phyloP scores from a whole-genome alignment of 2,797 vertebrate species.

The Myiotriccus ornatus region DNA sequence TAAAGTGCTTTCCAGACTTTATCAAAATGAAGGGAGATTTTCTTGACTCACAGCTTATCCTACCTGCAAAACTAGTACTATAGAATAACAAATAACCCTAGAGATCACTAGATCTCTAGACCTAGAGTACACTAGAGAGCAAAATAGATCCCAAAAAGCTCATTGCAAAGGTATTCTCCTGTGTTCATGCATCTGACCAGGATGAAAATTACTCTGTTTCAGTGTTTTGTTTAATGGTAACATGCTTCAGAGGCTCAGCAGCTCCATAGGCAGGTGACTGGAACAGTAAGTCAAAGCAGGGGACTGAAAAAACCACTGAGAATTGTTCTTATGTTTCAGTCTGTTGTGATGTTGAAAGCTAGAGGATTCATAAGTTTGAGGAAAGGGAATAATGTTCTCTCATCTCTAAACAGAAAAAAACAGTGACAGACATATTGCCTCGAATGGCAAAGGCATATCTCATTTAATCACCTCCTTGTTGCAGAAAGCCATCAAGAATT shows the following conservation, averaged over 20 bases:
- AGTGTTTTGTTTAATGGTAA: neutral
- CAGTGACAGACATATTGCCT: rapidly evolving
- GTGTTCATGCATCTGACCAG: neutral
- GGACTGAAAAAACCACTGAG: neutral
- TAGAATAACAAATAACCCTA: neutral
- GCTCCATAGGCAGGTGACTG: neutral
- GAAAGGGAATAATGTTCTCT: neutral
- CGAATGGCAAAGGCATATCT: neutral
- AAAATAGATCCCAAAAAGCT: neutral
- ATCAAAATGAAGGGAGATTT: neutral
- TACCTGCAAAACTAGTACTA: neutral
- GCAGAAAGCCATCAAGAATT: neutral
- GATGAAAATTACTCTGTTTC: neutral
- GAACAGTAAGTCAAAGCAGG: neutral
- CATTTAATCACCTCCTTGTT: neutral
- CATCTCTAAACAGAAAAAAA: neutral
- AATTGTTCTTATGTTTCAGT: neutral
- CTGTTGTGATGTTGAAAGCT: neutral
- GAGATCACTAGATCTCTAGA: too few relatives aligned
- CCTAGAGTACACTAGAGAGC: too few relatives aligned
- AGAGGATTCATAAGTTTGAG: neutral
- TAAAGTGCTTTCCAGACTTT: neutral
- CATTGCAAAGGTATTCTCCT: neutral
- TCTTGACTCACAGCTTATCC: neutral
- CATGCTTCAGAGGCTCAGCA: neutral